phyloP scores from a whole-genome alignment of 2,797 vertebrate species.

The Melanotaenia trifasciata region DNA sequence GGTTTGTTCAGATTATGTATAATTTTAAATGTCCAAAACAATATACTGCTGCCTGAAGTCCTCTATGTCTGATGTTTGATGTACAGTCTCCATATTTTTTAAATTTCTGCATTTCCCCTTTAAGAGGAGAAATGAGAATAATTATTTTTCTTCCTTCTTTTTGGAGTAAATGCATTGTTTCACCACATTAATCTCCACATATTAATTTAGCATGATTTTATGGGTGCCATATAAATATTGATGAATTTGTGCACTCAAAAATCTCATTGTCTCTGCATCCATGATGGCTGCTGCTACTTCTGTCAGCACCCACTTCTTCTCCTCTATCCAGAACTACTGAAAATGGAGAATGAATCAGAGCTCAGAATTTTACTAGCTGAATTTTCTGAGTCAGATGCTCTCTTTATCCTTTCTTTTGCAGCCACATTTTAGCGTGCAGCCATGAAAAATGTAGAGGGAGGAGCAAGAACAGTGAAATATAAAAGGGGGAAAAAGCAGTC shows the following conservation, averaged over 20 bases:
- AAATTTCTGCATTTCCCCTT: not conserved
- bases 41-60: not conserved
- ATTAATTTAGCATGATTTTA: not conserved
- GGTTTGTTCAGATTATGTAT: slow-evolving; percentile 22
- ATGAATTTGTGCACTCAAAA: slow-evolving; percentile 29
- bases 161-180: slow-evolving; percentile 1
- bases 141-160: slow-evolving; percentile 5
- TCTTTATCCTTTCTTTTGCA: not conserved
- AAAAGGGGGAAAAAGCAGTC: not conserved
- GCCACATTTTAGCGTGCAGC: slow-evolving; percentile 4
- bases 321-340: not conserved
- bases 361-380: slow-evolving; percentile 29
- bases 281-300: not conserved
- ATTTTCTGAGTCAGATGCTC: slow-evolving; percentile 7
- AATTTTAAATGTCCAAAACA: not conserved
- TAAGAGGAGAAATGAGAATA: slow-evolving; percentile 23
- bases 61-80: not conserved
- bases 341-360: slow-evolving; percentile 20
- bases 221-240: slow-evolving; percentile 41
- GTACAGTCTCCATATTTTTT: slow-evolving; percentile 3
- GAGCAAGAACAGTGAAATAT: not conserved
- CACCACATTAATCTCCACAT: not conserved
- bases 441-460: slow-evolving; percentile 1
- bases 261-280: slow-evolving; percentile 38
- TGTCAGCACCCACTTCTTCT: not conserved